Percentiles rank a stretch among this genome's conserved stretches.
Conservation (phyloP, 2,797 vertebrate species). For the Molossus alvarezi region DNA sequence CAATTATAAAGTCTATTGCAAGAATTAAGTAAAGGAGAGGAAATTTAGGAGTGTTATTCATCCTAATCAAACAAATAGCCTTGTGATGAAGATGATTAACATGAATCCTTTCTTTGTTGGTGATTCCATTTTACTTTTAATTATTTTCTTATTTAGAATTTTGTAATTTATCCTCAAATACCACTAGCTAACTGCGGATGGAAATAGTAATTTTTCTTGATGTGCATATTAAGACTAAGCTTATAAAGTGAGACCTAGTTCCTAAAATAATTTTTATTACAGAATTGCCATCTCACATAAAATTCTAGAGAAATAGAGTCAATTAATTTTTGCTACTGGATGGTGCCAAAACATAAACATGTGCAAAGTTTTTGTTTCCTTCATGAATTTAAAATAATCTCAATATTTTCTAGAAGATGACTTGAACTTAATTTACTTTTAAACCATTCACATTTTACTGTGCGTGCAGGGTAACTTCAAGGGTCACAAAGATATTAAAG, state of each 20-base stretch:
- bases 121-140: conserved; percentile 49
- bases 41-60: conserved; percentile 29
- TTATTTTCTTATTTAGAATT: conserved; percentile 66
- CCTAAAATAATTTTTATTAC: conserved; percentile 76
- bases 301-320: conserved; percentile 74
- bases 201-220: conserved; percentile 66
- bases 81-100: background rate
- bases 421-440: conserved; percentile 52
- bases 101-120: conserved; percentile 51
- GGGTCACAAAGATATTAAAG: background rate
- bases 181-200: background rate
- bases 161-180: conserved; percentile 65
- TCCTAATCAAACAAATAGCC: background rate
- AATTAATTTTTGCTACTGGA: conserved; percentile 56
- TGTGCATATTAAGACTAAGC: conserved; percentile 59
- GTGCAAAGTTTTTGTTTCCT: conserved; percentile 70
- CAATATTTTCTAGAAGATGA: background rate
- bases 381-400: conserved; percentile 70
- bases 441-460: background rate
- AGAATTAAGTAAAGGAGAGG: conserved; percentile 45
- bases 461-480: conserved; percentile 8
- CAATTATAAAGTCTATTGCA: background rate
- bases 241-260: conserved; percentile 68
- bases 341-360: conserved; percentile 57
- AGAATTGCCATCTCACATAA: conserved; percentile 65